A percentile compares a stretch with the other conserved stretches of the same genome.
Evolutionary conservation across 92 coral and sea anemone genomes (phyloP).

Genomic region (Phenganax marumi): DNA sequence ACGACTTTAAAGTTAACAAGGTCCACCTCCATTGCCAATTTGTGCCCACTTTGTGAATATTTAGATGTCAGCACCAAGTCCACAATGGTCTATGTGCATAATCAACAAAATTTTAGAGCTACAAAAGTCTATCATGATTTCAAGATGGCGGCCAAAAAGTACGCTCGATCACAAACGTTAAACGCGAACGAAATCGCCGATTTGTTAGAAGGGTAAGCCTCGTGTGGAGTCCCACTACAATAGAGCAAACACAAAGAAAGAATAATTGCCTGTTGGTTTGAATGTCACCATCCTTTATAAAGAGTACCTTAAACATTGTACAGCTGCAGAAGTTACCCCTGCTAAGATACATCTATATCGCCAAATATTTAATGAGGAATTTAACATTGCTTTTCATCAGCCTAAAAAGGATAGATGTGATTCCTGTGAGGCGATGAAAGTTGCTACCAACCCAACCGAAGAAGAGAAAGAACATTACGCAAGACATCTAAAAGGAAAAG

Average conservation of each 20-base stretch:
- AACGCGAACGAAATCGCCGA: background rate
- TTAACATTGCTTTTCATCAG: no score
- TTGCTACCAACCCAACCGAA: no score
- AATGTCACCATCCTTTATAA: constrained; percentile 52
- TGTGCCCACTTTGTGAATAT: background rate
- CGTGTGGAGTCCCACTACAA: no score
- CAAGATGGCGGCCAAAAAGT: constrained; percentile 14
- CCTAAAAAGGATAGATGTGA: no score
- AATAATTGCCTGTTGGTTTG: constrained; percentile 40
- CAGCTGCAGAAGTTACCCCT: constrained; percentile 33
- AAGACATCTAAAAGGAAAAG: constrained; percentile 5
- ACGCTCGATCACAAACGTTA: no score
- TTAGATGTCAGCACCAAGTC: background rate
- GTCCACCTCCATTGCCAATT: constrained; percentile 15
- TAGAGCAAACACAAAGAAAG: no score
- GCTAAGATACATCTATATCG: constrained; percentile 58
- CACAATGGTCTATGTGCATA: constrained; percentile 11
- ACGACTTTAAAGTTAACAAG: no score
- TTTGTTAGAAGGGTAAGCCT: constrained; percentile 16
- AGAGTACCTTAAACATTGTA: constrained; percentile 53
- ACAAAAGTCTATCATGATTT: constrained; percentile 29
- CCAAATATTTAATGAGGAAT: no score
- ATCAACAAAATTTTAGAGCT: background rate
- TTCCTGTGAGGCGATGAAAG: no score
- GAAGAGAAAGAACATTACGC: constrained; percentile 9